Evolutionary conservation across 2,888 invertebrate genomes (phyloP), one percentile per base, ranked within the genome.

Genomic region (Cephus pygmeus): DNA sequence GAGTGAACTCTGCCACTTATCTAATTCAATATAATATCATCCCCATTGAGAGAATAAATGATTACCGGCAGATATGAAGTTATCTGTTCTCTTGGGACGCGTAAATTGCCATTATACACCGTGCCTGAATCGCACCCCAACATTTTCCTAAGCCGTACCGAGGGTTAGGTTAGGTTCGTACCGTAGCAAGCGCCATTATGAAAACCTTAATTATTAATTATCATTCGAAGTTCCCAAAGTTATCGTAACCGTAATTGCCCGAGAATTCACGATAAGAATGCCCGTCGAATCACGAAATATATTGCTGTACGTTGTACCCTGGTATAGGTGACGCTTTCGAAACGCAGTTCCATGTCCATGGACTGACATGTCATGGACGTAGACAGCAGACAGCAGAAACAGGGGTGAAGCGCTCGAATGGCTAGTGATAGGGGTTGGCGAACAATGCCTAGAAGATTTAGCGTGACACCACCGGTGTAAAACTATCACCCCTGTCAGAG

Each of bases 1-100:
- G 75, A 68, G 15, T 69, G 75, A 73, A 75, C 78, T 81, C 77
- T 80, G 79, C 80, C 83, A 87, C 87, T 89, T 90, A 91, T 91
- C 90, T 90, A 90, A 91, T 91, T 91, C 88, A 90, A 91, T 91
- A 90, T 90, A 90, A 90, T 90, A 90, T 89, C 89, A 85, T 85
- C 86, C 80, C 85, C 90, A 89, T 89, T 88, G 87, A 88, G 90
- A 88, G 90, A 90, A 89, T 91, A 90, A 91, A 90, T 90, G 89
- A 91, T 91, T 88, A 89, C 89, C 86, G 87, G 86, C 82, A 90
- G 91, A 91, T 91, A 91, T 86, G 88, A 90, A 90, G 91, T 90
- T 91, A 91, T 91, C 91, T 90, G 87, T 87, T 87, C 91, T 87
- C 90, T 81, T 83, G 91, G 91, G 91, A 89, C 84, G 88, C 90